phyloP scores from a whole-genome alignment of 2,888 invertebrate genomes.

The Lithophane leautieri region DNA sequence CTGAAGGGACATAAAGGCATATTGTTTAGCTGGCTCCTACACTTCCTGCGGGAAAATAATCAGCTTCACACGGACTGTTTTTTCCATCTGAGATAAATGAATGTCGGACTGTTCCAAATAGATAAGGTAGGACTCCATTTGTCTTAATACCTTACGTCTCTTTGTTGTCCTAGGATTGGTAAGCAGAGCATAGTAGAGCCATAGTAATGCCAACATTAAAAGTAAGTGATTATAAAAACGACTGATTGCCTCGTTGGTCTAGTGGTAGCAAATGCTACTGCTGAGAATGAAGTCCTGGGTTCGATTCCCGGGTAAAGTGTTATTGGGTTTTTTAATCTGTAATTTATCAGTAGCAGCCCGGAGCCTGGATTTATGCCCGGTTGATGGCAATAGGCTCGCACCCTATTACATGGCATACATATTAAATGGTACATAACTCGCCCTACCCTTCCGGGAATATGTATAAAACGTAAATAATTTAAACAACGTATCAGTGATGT shows the following conservation, averaged over 20 bases:
- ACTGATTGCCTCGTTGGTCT: not conserved
- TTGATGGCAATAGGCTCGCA: not conserved
- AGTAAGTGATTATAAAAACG: not conserved
- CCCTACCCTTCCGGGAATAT: not conserved
- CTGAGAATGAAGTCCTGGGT: not conserved
- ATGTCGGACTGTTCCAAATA: conserved; percentile 39
- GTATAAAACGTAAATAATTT: not conserved
- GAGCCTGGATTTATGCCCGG: not conserved
- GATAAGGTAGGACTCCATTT: conserved; percentile 52
- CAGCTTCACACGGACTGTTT: conserved; percentile 28
- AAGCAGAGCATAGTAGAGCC: not conserved
- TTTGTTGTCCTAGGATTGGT: conserved; percentile 17
- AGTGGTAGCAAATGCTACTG: not conserved
- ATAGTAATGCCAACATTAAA: not conserved
- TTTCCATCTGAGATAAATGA: conserved; percentile 48
- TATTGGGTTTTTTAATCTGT: not conserved
- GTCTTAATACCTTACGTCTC: conserved; percentile 46
- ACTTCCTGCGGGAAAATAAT: conserved; percentile 26
- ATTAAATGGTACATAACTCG: not conserved
- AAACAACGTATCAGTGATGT: not conserved
- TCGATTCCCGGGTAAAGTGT: not conserved
- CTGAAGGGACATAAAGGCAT: conserved; percentile 11
- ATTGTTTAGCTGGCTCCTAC: conserved; percentile 16
- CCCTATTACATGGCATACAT: no score
- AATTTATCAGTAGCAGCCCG: not conserved